Percentiles rank a stretch among this genome's conserved stretches.
Evolutionary conservation across 1,140 invertebrate species (phyloP).

Genomic region (Potamilus streckersoni): DNA sequence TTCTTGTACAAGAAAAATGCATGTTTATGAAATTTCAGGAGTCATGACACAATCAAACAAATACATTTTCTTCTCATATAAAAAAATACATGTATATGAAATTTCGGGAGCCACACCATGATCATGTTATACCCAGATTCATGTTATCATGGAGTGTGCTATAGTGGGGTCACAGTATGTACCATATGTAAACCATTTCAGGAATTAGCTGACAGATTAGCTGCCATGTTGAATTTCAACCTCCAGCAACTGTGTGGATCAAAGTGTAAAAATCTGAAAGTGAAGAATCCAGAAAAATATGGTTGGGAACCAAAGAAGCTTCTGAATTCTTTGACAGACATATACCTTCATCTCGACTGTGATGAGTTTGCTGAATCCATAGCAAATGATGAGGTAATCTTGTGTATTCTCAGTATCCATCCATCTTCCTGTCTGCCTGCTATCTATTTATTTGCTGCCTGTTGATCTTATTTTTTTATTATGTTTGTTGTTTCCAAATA

Average conservation of each 20-base stretch:
- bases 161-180: not conserved
- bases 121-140: too few species aligned
- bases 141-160: too few species aligned
- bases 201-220: constrained; percentile 89
- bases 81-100: too few species aligned
- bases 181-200: constrained; percentile 39
- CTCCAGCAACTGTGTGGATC: constrained; percentile 96
- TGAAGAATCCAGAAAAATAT: constrained; percentile 94
- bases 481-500: too few species aligned
- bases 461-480: not conserved
- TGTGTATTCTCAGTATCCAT: not conserved
- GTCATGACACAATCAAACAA: too few species aligned
- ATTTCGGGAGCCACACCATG: too few species aligned
- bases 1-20: too few species aligned
- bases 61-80: too few species aligned
- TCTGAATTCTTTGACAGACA: constrained; percentile 91
- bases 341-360: constrained; percentile 94
- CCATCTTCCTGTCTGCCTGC: not conserved
- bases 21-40: too few species aligned
- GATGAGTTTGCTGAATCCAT: constrained; percentile 62
- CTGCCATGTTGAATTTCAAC: constrained; percentile 99
- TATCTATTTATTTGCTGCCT: not conserved
- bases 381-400: constrained; percentile 65
- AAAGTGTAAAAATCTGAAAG: constrained; percentile 97
- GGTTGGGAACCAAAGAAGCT: constrained; percentile 95